phyloP scores from a whole-genome alignment of 2,113 vertebrate species.

The Myodes glareolus region DNA sequence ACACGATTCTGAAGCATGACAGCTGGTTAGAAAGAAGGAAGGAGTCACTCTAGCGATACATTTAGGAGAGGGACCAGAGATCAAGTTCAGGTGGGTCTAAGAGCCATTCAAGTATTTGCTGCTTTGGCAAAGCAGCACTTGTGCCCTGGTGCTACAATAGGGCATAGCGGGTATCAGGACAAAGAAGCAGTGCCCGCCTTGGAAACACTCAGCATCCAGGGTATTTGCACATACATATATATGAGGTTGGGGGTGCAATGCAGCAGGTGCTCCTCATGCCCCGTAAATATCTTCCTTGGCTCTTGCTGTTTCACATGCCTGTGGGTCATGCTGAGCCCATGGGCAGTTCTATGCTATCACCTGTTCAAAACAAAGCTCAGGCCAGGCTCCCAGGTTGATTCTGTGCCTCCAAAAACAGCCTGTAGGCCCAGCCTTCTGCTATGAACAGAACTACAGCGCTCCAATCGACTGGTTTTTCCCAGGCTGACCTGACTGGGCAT shows the following conservation, averaged over 20 bases:
- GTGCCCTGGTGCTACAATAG: background rate
- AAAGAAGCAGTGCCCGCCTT: background rate
- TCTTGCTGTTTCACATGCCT: background rate
- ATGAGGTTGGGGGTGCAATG: background rate
- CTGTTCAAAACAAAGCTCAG: background rate
- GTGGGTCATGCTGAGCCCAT: background rate
- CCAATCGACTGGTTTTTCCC: background rate
- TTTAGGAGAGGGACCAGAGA: background rate
- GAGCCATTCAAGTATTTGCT: background rate
- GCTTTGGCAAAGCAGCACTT: background rate
- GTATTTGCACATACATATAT: background rate
- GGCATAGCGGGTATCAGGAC: background rate
- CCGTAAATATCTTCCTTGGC: no score
- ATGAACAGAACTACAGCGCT: background rate
- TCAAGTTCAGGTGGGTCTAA: background rate
- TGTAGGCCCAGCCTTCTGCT: background rate
- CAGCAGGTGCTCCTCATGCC: background rate
- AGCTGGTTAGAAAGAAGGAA: background rate
- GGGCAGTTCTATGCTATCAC: background rate
- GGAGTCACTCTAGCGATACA: background rate
- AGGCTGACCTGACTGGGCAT: no score
- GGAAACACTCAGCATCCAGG: background rate
- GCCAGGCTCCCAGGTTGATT: background rate
- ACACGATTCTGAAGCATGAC: background rate
- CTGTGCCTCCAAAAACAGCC: background rate